Percentiles rank a stretch among this genome's conserved stretches.
Conservation (phyloP, 2,888 invertebrate species). For the Eupithecia exiguata region DNA sequence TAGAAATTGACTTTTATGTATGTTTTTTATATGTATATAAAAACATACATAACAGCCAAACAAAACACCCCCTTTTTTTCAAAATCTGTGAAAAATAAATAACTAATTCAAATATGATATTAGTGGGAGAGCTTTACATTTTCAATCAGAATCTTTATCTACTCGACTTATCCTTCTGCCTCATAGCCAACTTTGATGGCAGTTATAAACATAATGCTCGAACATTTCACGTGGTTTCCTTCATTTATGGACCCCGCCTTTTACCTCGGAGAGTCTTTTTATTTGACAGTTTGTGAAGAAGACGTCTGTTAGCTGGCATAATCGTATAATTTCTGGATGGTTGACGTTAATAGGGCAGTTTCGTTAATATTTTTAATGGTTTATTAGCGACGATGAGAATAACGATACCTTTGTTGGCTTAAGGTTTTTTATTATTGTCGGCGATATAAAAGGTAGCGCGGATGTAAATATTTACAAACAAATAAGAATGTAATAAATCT, state of each 20-base stretch:
- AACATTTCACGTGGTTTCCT: constrained; percentile 51
- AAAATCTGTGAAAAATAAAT: no score
- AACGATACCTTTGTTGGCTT: background rate
- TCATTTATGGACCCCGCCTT: constrained; percentile 44
- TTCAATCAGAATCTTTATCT: background rate
- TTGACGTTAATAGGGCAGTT: constrained; percentile 53
- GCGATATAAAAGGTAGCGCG: background rate
- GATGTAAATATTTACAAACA: background rate
- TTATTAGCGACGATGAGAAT: constrained; percentile 7
- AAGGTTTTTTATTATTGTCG: background rate
- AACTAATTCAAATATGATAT: background rate
- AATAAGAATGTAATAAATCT: background rate
- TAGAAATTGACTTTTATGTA: no score
- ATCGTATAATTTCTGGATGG: constrained; percentile 47
- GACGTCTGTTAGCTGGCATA: constrained; percentile 57
- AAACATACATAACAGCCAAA: no score
- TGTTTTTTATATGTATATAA: no score
- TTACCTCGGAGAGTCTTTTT: constrained; percentile 55
- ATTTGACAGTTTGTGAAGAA: constrained; percentile 64
- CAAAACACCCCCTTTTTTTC: no score
- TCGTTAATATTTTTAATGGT: constrained; percentile 44
- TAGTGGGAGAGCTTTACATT: background rate
- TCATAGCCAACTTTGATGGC: constrained; percentile 56
- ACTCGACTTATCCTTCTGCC: background rate
- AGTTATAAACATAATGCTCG: constrained; percentile 66